A percentile compares a stretch with the other conserved stretches of the same genome.
Conservation (phyloP, 2,888 invertebrate genomes). For the Pachliopta kotzebuea region DNA sequence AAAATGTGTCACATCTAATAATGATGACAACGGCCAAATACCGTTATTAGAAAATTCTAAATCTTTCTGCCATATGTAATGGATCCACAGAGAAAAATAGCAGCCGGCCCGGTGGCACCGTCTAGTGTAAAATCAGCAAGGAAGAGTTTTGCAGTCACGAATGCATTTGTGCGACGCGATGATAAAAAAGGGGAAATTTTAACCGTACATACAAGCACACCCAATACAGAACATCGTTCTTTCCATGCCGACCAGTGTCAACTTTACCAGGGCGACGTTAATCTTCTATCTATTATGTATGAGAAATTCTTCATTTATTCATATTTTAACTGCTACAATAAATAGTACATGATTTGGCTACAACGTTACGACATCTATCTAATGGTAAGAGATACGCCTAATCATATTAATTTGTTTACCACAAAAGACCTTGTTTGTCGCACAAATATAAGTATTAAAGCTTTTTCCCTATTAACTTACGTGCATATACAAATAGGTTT, state of each 20-base stretch:
- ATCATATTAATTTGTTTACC: no score
- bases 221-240: slow-evolving; percentile 53
- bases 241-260: slow-evolving; percentile 57
- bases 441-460: no score
- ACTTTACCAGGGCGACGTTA: slow-evolving; percentile 64
- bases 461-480: no score
- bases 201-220: slow-evolving; percentile 61
- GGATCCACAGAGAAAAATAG: slow-evolving; percentile 59
- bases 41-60: slow-evolving; percentile 15
- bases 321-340: not conserved
- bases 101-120: slow-evolving; percentile 59
- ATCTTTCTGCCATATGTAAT: slow-evolving; percentile 36
- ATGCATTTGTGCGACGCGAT: slow-evolving; percentile 40
- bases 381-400: no score
- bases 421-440: no score
- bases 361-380: not conserved
- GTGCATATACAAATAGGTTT: no score
- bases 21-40: slow-evolving; percentile 7
- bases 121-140: slow-evolving; percentile 49
- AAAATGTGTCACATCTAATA: slow-evolving; percentile 15
- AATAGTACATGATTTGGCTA: not conserved
- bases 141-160: slow-evolving; percentile 54
- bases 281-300: slow-evolving; percentile 67
- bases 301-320: slow-evolving; percentile 32
- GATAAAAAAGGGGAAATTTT: slow-evolving; percentile 41